Percentiles rank a stretch among this genome's conserved stretches.
Evolutionary conservation across 2,888 invertebrate species (phyloP).

Genomic region (Drosophila kuntzei): DNA sequence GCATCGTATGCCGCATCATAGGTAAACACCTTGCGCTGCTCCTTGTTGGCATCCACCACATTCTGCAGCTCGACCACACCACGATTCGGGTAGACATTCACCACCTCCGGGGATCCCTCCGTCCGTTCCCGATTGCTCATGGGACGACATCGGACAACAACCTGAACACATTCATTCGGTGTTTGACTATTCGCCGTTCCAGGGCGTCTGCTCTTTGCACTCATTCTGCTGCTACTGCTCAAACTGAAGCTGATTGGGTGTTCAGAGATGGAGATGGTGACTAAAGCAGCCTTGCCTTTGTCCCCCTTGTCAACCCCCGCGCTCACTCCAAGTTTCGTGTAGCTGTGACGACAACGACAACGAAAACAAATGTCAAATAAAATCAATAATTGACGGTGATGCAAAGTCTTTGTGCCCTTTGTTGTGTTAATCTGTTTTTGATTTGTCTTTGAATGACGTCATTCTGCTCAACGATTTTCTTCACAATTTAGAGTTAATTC

Average conservation of each 20-base stretch:
- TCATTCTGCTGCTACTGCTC: slow-evolving; percentile 64
- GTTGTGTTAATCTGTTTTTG: slow-evolving; percentile 1
- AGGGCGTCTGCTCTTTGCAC: slow-evolving; percentile 81
- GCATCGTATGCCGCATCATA: slow-evolving; percentile 98
- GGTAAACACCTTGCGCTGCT: slow-evolving; percentile 96
- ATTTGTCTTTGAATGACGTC: slow-evolving; percentile 26
- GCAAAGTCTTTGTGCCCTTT: slow-evolving; percentile 13
- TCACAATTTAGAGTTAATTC: slow-evolving; percentile 23
- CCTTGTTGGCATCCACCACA: slow-evolving; percentile 88
- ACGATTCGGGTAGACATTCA: slow-evolving; percentile 93
- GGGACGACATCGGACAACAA: slow-evolving; percentile 98
- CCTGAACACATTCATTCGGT: slow-evolving; percentile 95
- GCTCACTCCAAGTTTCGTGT: slow-evolving; percentile 36
- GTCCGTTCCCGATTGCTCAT: slow-evolving; percentile 94
- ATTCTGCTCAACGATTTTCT: slow-evolving; percentile 12
- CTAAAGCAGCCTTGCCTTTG: slow-evolving; percentile 66
- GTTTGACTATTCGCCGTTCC: slow-evolving; percentile 80
- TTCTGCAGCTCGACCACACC: slow-evolving; percentile 96
- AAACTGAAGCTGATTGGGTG: slow-evolving; percentile 28
- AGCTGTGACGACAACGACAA: slow-evolving; percentile 71
- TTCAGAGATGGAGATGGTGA: slow-evolving; percentile 56
- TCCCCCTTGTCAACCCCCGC: slow-evolving; percentile 36
- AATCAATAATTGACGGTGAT: slow-evolving; percentile 63
- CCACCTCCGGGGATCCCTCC: slow-evolving; percentile 86
- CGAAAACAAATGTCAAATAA: slow-evolving; percentile 66